Percentiles rank a stretch among this genome's conserved stretches.
These are phyloP conservation scores for Bufo gargarizans DNA, from an alignment of 2,113 vertebrate species.

Conservation along the genomic window DNA sequence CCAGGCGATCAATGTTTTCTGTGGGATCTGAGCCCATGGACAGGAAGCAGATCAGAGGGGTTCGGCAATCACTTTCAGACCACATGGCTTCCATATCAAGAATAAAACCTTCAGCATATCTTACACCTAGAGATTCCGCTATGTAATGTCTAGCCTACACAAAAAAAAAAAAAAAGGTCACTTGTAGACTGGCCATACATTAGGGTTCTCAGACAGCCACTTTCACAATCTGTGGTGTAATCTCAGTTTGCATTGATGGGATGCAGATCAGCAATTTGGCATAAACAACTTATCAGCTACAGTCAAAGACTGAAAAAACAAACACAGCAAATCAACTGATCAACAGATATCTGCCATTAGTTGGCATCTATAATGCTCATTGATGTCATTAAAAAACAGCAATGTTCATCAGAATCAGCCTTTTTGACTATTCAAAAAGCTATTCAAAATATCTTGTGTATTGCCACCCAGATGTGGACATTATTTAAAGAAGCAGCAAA, in stretches of 20 bases:
- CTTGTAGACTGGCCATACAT: not conserved
- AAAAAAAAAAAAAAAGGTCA: not conserved
- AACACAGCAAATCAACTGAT: too few species aligned
- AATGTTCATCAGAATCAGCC: too few species aligned
- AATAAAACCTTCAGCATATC: conserved; percentile 77
- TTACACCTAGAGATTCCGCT: conserved; percentile 74
- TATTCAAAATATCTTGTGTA: not conserved
- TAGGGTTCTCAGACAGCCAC: too few species aligned
- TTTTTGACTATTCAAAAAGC: too few species aligned
- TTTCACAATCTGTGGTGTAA: too few species aligned
- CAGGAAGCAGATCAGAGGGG: conserved; percentile 80
- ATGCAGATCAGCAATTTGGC: too few species aligned
- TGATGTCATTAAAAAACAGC: too few species aligned
- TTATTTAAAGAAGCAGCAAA: not conserved
- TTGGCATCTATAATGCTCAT: too few species aligned
- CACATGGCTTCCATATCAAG: conserved; percentile 81
- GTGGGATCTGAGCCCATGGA: conserved; percentile 85
- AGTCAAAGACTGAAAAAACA: too few species aligned
- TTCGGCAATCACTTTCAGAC: conserved; percentile 75
- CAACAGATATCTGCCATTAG: too few species aligned
- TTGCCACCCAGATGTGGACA: not conserved
- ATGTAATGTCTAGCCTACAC: conserved; percentile 79
- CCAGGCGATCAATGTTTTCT: conserved; percentile 80
- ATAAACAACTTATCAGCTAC: too few species aligned
- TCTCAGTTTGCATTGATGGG: too few species aligned